Evolutionary conservation across 2,888 invertebrate species (phyloP), one percentile per base, ranked within the genome.

Genomic region (Tachina grossa): DNA sequence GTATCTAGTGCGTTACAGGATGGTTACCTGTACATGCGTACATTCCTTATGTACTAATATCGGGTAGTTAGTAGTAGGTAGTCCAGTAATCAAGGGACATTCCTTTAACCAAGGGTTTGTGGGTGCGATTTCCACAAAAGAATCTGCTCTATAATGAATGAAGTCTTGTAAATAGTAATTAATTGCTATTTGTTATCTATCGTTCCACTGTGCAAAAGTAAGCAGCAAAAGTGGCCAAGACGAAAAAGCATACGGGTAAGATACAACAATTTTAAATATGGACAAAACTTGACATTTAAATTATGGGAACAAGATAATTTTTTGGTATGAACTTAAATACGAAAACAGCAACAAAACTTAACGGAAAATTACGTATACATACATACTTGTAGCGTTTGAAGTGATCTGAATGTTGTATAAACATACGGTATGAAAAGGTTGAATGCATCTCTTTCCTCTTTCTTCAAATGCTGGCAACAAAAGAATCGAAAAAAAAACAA

Each of bases 271-370:
- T 90, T 91, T 92, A 88, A 92, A 90, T 92, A 92, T 92, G 91
- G 90, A 90, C 91, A 83, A 91, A 91, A 90, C 91, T 91, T 91
- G 92, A 92, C 92, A 91, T 89, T 90, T 92, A 92, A 92, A 92
- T 92, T 92, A 92, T 92, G 91, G 92, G 92, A 92, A 92, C 89
- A 88, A 88, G 89, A 88, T 89, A 88, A 88, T 87, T 89, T 31
- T 88, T 87, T 87, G 66, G 65, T 51, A 81, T 47, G 22, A 81
- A 81, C 16, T 53, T 11, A 68, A 69, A 69, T 61, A 61, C 22
- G 53, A 19, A 55, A 2, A 55, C 22, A 19, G 49, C n/a, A 69
- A 59, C 16, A 61, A 83, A 83, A 83, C 55, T 83, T 85, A 85
- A 85, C 85, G 79, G 76, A 85, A 85, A 83, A 85, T 80, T 80